Evolutionary conservation across 1,140 invertebrate species (phyloP).

Genomic region (Yoshiicerus persimilis): DNA sequence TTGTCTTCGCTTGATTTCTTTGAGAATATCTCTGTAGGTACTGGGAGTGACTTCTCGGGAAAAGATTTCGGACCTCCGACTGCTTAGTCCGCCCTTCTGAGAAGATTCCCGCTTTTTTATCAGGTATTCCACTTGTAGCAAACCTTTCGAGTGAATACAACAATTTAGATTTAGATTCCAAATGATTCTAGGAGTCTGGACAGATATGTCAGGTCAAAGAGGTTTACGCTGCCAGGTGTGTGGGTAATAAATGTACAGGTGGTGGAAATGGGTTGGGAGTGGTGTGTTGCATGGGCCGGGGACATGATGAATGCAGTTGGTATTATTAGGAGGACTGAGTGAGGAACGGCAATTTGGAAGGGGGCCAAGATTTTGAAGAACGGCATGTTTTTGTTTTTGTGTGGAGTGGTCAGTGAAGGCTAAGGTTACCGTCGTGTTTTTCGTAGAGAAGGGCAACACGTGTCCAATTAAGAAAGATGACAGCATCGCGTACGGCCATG

Average conservation of each 20-base stretch:
- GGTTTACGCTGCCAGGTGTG: too few species aligned
- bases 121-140: constrained; percentile 83
- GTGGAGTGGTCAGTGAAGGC: background rate
- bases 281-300: too few species aligned
- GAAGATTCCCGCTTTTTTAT: constrained; percentile 68
- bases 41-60: constrained; percentile 72
- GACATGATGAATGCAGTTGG: too few species aligned
- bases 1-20: constrained; percentile 76
- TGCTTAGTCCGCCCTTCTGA: constrained; percentile 56
- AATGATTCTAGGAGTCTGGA: background rate
- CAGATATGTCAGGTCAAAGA: too few species aligned
- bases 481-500: constrained; percentile 80
- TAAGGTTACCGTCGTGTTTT: constrained; percentile 71
- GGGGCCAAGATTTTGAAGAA: too few species aligned
- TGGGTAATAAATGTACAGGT: too few species aligned
- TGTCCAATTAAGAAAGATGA: constrained; percentile 88
- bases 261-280: too few species aligned
- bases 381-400: background rate
- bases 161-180: background rate
- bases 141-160: constrained; percentile 62
- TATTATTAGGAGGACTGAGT: too few species aligned
- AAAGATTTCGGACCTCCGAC: constrained; percentile 68
- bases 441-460: constrained; percentile 91
- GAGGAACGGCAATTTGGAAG: too few species aligned
- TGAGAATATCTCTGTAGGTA: constrained; percentile 75